Base-by-base conservation (phyloP, 2,888 invertebrate species). In the Tetrapedia diversipes region DNA sequence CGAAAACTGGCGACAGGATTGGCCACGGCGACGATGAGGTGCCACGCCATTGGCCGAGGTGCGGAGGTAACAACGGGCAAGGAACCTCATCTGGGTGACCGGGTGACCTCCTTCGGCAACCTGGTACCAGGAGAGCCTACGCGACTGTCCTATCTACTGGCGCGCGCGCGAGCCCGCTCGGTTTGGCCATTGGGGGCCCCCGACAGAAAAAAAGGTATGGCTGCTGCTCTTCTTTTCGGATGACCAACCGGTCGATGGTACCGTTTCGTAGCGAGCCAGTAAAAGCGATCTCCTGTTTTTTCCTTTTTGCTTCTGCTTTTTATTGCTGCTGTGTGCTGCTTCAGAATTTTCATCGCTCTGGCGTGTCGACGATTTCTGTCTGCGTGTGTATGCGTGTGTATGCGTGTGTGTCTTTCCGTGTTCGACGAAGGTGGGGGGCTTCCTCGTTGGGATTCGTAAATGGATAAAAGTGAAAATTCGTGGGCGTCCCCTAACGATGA, bases 41-140 rank as follows among this genome's bases (percentile, higher is more conserved):
- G 76, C 77, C 79, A 74, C 78, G 77, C 86, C 80, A 84, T 80
- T 80, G 76, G 76, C 76, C 83, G 82, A 81, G 80, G 83, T 72
- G 71, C 74, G 70, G 77, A 77, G 76, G 79, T 77, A 79, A 83
- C 83, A 59, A 82, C 87, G 88, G 89, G 86, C 89, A 90, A 90
- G 84, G 89, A 90, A 90, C 90, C 88, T 86, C 89, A 91, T 90
- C 88, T 90, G 88, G 91, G 91, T 91, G 86, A 91, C 91, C 91
- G 87, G 91, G 91, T 91, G 87, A 91, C 91, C 91, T 86, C 86
- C 86, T 90, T 90, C 76, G 60, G 47, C 81, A 80, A 80, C 86
- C 86, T 86, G 86, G 86, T 88, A 86, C 79, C 83, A 82, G 66
- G 78, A 77, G 77, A 80, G 79, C 85, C 77, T 83, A 57, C 68